Evolutionary conservation across 2,888 invertebrate species (phyloP), one percentile per base, ranked within the genome.

Genomic region (Thysanoteuthis rhombus): DNA sequence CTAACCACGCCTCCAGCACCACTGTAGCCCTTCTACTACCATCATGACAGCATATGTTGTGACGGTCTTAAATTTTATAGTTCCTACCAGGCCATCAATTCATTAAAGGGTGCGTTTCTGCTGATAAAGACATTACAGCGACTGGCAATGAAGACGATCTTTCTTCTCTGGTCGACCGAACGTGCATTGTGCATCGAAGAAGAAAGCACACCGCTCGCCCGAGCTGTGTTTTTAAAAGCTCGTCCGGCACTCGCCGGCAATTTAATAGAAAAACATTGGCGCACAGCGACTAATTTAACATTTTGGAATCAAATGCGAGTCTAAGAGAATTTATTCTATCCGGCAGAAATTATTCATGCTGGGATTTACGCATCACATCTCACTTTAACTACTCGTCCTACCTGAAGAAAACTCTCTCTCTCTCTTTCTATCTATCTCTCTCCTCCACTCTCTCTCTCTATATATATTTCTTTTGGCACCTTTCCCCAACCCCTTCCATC

Each of bases 41-140:
- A 25, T 52, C 52, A 52, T 52, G 25, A 6, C 52, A 52, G 22
- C 52, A 52, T 52, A 52, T 52, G 52, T 52, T 52, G 52, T 75
- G 75, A 75, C n/a, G n/a, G 75, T 75, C n/a, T 75, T n/a, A 75
- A 75, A 75, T 75, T 75, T 75, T 75, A 75, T 75, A 75, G n/a
- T 75, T 75, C 16, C 16, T 16, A 36, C 75, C 75, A 12, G 75
- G 16, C 75, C 75, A 75, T 75, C 75, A 75, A 75, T 75, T 75
- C 75, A 75, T 75, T 75, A 75, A 75, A 75, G 75, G 1, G 75
- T 75, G 75, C 75, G 75, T 75, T n/a, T 36, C n/a, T 12, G n/a
- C 75, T n/a, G 75, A 75, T 75, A 75, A 75, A n/a, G 75, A 75
- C 75, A 75, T 75, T 75, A 75, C n/a, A 75, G n/a, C 75, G 19